Evolutionary conservation across 2,113 vertebrate species (phyloP), one percentile per base, ranked within the genome.

Genomic region (Arenaria interpres): DNA sequence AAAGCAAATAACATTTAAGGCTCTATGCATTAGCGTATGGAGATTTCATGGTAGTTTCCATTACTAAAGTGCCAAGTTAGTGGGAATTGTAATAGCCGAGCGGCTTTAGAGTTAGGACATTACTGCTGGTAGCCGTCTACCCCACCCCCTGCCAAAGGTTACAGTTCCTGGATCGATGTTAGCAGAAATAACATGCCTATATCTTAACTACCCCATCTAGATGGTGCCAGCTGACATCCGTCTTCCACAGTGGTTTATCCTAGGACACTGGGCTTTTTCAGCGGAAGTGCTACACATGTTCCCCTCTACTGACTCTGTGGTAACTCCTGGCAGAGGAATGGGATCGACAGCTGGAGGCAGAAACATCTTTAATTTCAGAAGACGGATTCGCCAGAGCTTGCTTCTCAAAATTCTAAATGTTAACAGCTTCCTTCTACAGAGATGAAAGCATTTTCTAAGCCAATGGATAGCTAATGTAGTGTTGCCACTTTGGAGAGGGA

Each of bases 1-100:
- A 93, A 96, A 92, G 68, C 54, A 96, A 96, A 75, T 45, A 72
- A 64, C 72, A 69, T 82, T 66, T 94, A 91, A 68, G 21, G 62
- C 72, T 79, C 73, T 73, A 0, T 46, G 66, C 48, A 68, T 69
- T 62, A 85, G 45, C 37, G 45, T 71, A 39, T 30, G 53, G 73
- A 94, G 92, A 88, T 93, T 93, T 93, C 90, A 82, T 43, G 62
- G 77, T 79, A 57, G 77, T 54, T 96, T 87, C 62, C 16, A 4
- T 53, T 75, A 92, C 67, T 60, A 4, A 87, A 93, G 23, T 73
- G 88, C 81, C 69, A 68, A 89, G 45, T 85, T 86, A 73, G 63
- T 37, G 67, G 75, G 73, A 95, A 25, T 50, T 83, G 39, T 53
- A 83, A 64, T 73, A 91, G 35, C 50, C 54, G 59, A 86, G 19